Base-by-base conservation (phyloP, 2,113 vertebrate genomes). In the Hippocampus abdominalis region DNA sequence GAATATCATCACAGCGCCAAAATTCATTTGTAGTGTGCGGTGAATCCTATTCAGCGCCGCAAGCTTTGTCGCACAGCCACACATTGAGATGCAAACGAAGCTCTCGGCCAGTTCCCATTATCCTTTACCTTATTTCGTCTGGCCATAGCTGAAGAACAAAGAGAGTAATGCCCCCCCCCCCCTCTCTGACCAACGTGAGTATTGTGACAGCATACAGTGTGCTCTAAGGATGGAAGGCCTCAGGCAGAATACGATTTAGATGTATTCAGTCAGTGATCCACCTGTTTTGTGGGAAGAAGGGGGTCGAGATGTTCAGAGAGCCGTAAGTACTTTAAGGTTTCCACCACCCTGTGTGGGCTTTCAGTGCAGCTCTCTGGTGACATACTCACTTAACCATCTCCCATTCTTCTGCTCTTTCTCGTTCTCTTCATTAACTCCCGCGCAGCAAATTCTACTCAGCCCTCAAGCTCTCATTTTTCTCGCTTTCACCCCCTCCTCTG, bases 401-500 rank as follows among this genome's bases (percentile, higher is more conserved):
- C 74, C 79, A 78, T 86, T 84, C 81, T 77, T 76, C 71, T 69
- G 49, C 80, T 83, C 81, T 80, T 80, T 76, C 84, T 81, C 75
- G 59, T 81, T 85, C 83, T 88, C 88, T 89, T 90, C 89, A 90
- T 89, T 90, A 88, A 89, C 81, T 89, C 73, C 74, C 74, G 85
- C 81, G 70, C 84, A 83, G 85, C 82, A 84, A 83, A 90, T 85
- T 86, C 85, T 88, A 78, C 64, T 78, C 66, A 81, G 84, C 89
- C 86, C 85, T 75, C 77, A 20, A 87, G 86, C 82, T 81, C 84
- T 84, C 76, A 62, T 81, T 83, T 78, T 80, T 82, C 87, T 72
- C 71, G 68, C 65, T 49, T 66, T 69, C 73, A 51, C 27, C 66
- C 66, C 44, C 70, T 62, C 49, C 49, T 78, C 77, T 27, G 66